These are phyloP conservation scores for Potamarius usumacintae DNA, from an alignment of 2,113 vertebrate genomes.

Conservation along the genomic window DNA sequence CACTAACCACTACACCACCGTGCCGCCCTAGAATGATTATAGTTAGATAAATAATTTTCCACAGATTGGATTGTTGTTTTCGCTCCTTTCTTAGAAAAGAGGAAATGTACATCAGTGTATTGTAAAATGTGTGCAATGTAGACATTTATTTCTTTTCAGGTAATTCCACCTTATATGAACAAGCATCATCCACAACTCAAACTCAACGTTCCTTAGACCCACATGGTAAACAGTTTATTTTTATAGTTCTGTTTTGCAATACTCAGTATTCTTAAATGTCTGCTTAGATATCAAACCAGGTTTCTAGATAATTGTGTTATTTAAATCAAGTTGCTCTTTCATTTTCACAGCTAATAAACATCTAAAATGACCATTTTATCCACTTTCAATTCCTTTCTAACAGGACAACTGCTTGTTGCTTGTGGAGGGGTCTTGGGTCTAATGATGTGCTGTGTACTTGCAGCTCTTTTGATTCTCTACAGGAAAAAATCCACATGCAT, in stretches of 20 bases:
- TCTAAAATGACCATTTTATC: neutral
- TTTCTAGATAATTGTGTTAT: neutral
- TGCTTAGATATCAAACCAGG: neutral
- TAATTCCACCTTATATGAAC: neutral
- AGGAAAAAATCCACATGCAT: neutral
- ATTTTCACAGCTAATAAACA: neutral
- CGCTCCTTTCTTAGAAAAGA: neutral
- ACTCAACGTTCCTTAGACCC: neutral
- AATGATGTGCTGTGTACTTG: conserved; percentile 12
- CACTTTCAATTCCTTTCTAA: neutral
- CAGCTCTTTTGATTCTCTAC: conserved; percentile 29
- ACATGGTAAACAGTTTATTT: neutral
- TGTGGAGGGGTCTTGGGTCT: conserved; percentile 16
- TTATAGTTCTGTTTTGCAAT: neutral
- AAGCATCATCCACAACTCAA: neutral
- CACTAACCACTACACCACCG: too few species aligned
- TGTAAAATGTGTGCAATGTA: neutral
- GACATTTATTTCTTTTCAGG: neutral
- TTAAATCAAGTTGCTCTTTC: neutral
- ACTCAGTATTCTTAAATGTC: neutral
- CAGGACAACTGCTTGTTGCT: neutral
- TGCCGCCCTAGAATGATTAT: too few species aligned
- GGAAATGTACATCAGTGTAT: too few species aligned
- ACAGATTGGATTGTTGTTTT: too few species aligned
- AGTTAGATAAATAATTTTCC: too few species aligned